These are phyloP conservation scores for Pipistrellus kuhlii DNA, from an alignment of 2,797 vertebrate genomes.

Conservation along the genomic window DNA sequence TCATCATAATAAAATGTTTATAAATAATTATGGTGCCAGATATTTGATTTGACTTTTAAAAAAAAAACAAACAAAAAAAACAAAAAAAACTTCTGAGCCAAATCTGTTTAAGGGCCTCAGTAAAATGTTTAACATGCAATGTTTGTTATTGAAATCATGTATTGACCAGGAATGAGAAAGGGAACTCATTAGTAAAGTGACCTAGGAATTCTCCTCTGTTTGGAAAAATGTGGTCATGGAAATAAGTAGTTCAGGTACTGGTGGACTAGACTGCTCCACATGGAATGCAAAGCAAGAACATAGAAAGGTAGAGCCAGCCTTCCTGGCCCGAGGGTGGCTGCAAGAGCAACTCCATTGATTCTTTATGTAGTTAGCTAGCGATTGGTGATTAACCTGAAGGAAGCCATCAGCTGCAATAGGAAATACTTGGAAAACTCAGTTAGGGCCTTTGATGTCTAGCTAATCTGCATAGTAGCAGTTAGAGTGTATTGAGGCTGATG, in stretches of 20 bases:
- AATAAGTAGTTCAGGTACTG: neutral
- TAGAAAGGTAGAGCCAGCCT: neutral
- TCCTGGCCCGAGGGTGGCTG: neutral
- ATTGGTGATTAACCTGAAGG: neutral
- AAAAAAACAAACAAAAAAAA: neutral
- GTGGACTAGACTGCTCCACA: neutral
- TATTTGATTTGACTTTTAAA: constrained; percentile 20
- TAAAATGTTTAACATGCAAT: constrained; percentile 37
- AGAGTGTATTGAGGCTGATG: neutral
- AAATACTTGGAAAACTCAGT: neutral
- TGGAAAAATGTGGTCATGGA: neutral
- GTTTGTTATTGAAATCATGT: constrained; percentile 20
- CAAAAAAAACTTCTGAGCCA: constrained; percentile 4
- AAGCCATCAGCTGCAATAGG: neutral
- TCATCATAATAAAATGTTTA: constrained; percentile 38
- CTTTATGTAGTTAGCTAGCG: neutral
- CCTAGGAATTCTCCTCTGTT: neutral
- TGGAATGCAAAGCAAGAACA: neutral
- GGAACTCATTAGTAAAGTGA: constrained; percentile 2
- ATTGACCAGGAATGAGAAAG: constrained; percentile 45
- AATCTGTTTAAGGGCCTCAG: neutral
- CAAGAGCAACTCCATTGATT: neutral
- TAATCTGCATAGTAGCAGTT: neutral
- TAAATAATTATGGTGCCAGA: constrained; percentile 38
- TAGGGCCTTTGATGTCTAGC: neutral